These are phyloP conservation scores for Amphiprion percula DNA, from an alignment of 2,113 vertebrate genomes.

Conservation along the genomic window DNA sequence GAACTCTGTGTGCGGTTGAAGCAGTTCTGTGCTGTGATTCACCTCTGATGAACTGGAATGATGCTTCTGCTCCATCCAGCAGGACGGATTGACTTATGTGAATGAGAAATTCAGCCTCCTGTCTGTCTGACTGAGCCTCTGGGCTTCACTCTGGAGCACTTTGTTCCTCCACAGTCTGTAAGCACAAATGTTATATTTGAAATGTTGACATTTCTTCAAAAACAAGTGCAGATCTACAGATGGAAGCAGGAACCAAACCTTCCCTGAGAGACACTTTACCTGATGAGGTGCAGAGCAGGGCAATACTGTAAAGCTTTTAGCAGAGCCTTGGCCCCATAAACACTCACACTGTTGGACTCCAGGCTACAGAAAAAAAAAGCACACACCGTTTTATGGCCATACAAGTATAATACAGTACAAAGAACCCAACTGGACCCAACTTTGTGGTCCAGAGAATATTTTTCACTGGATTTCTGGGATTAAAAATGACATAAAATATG, in stretches of 20 bases:
- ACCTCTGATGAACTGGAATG: background rate
- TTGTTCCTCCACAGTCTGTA: conserved; percentile 91
- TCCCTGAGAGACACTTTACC: conserved; percentile 78
- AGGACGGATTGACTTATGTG: conserved; percentile 31
- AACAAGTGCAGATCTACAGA: no score
- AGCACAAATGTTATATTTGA: background rate
- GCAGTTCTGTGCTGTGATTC: background rate
- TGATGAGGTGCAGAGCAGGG: conserved; percentile 82
- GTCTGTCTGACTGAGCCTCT: conserved; percentile 81
- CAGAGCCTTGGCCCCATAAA: conserved; percentile 82
- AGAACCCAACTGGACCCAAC: background rate
- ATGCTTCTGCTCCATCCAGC: no score
- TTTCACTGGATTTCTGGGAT: no score
- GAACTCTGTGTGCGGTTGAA: background rate
- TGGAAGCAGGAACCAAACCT: no score
- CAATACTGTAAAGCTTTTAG: conserved; percentile 78
- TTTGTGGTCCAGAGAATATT: no score
- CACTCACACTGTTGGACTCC: conserved; percentile 88
- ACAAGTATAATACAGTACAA: background rate
- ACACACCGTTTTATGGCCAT: background rate
- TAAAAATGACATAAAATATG: no score
- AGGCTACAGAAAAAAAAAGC: conserved; percentile 80
- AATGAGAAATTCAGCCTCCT: conserved; percentile 88
- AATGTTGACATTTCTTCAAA: no score
- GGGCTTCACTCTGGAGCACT: conserved; percentile 50